Base-by-base conservation (phyloP, 1,140 invertebrate species). In the Cydia splendana region DNA sequence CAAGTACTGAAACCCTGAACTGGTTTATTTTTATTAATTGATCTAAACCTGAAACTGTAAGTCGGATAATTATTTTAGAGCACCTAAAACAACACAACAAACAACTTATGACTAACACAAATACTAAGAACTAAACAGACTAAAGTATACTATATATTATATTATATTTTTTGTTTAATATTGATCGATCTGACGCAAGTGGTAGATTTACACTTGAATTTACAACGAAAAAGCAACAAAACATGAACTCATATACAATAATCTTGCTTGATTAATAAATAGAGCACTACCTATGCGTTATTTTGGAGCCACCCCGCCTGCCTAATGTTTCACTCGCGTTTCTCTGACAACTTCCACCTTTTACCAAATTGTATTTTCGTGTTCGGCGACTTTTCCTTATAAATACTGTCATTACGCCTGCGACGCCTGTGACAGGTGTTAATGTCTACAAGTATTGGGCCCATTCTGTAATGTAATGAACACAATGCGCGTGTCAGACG, bases 361-460 rank as follows among this genome's bases (percentile, higher is more conserved):
- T 89, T 88, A 91, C 90, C 87, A 92, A 92, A 93, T 93, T 93
- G 91, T 93, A 87, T 93, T 93, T 91, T 92, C 91, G 85, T 93
- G 91, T 92, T 91, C 84, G 80, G 78, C 82, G 87, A 93, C 85
- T 91, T 93, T 93, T 93, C 89, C 90, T 93, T 93, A 93, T 92
- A 93, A 93, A 93, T 91, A 92, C 89, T 91, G 88, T 93, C 89
- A 93, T 93, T 93, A 93, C 87, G 87, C 83, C 48, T 71, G 65
- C 83, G 85, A 89, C 87, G 85, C 83, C 30, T 79, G 86, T 86
- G 91, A 92, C 91, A 93, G 89, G 87, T 90, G 90, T 87, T 93
- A 91, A 93, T 93, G 89, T 86, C 81, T 84, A 80, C 85, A 81
- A 85, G 87, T 89, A 92, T 91, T 80, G 85, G 85, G 83, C 82